Conservation (phyloP, 1,140 invertebrate genomes). For the Macrobrachium nipponense region DNA sequence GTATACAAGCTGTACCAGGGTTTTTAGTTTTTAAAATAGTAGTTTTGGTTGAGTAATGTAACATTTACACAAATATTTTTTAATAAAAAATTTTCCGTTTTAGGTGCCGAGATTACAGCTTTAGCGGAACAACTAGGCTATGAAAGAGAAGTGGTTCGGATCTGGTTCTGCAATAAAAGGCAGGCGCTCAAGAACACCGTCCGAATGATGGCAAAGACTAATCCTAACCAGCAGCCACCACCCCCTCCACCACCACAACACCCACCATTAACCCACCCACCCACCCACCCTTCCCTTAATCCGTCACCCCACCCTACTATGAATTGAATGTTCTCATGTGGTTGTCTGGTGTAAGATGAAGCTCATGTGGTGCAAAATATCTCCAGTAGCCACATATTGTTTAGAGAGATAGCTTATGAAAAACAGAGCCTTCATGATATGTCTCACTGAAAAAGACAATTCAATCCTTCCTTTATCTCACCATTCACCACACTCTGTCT, state of each 20-base stretch:
- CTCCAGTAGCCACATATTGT: too few species aligned
- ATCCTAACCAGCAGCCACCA: constrained; percentile 24
- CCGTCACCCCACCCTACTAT: constrained; percentile 28
- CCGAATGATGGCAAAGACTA: constrained; percentile 63
- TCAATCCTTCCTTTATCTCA: too few species aligned
- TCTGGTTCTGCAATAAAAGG: constrained; percentile 99
- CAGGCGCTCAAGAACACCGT: constrained; percentile 96
- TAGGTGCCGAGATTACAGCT: constrained; percentile 95
- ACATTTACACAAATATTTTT: too few species aligned
- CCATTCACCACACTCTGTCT: too few species aligned
- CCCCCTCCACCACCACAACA: constrained; percentile 36
- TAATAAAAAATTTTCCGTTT: background rate
- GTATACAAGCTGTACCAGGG: too few species aligned
- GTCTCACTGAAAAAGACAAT: too few species aligned
- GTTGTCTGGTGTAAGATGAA: too few species aligned
- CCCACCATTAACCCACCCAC: constrained; percentile 18
- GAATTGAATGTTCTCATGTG: background rate
- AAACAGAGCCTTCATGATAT: too few species aligned
- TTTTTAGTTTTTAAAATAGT: too few species aligned
- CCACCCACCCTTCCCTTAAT: constrained; percentile 19
- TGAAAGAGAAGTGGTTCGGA: constrained; percentile 96
- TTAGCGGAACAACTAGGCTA: constrained; percentile 95
- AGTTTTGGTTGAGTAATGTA: too few species aligned
- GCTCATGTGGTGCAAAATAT: too few species aligned
- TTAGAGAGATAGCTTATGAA: too few species aligned